Percentiles rank a stretch among this genome's conserved stretches.
Evolutionary conservation across 2,797 vertebrate species (phyloP).

Genomic region (Phylloscopus collybita): DNA sequence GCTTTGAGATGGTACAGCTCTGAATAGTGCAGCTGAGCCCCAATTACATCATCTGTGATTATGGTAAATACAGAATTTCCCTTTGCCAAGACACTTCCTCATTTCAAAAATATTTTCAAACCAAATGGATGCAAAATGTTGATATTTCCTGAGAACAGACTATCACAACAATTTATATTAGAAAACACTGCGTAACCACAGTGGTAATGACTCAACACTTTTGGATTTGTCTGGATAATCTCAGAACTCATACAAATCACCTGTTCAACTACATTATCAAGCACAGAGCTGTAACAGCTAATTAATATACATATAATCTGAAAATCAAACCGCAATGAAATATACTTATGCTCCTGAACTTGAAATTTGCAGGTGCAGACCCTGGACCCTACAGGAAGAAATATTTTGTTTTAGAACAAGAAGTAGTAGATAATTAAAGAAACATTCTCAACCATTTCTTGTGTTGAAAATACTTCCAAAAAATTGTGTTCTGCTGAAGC

Average conservation of each 20-base stretch:
- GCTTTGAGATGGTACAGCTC: not conserved
- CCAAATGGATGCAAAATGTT: not conserved
- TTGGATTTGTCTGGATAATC: not conserved
- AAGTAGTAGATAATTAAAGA: not conserved
- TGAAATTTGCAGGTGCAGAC: not conserved
- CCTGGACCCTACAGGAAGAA: not conserved
- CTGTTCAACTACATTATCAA: not conserved
- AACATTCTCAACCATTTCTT: not conserved
- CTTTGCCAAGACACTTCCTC: not conserved
- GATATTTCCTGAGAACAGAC: not conserved
- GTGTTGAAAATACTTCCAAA: not conserved
- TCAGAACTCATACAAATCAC: not conserved
- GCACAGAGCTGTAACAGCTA: not conserved
- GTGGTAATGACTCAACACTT: not conserved
- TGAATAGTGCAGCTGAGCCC: conserved; percentile 19
- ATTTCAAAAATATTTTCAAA: conserved; percentile 30
- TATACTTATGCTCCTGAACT: not conserved
- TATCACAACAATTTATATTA: not conserved
- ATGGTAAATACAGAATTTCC: conserved; percentile 12
- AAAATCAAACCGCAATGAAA: not conserved
- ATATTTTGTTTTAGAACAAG: not conserved
- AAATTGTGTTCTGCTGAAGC: not conserved
- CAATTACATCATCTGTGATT: not conserved
- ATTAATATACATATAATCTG: not conserved
- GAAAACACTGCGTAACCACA: not conserved